Conservation (phyloP, 2,888 invertebrate species). For the Petrolisthes cinctipes region DNA sequence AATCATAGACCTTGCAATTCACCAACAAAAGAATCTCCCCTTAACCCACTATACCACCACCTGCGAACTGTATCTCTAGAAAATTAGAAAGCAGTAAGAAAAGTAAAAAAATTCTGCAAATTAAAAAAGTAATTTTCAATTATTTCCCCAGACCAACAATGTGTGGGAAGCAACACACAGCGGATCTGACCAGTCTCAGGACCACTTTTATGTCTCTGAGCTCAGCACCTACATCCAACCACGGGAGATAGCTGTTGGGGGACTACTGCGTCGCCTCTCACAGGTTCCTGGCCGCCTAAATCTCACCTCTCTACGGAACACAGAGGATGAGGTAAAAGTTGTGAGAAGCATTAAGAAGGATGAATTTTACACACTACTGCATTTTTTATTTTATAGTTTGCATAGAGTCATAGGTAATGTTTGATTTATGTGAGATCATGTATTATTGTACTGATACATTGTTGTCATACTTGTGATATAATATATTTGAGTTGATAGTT, state of each 20-base stretch:
- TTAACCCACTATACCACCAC: no score
- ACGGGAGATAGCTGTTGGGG: slow-evolving; percentile 30
- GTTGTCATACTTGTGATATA: no score
- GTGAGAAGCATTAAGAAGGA: not conserved
- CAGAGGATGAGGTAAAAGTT: slow-evolving; percentile 35
- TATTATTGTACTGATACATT: no score
- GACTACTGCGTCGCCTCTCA: slow-evolving; percentile 49
- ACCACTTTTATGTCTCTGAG: slow-evolving; percentile 48
- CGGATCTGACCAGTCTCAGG: slow-evolving; percentile 22
- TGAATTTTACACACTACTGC: not conserved
- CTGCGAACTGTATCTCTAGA: no score
- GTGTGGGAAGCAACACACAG: slow-evolving; percentile 43
- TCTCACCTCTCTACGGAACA: slow-evolving; percentile 28
- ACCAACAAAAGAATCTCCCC: no score
- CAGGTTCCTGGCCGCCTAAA: slow-evolving; percentile 55
- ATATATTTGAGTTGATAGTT: no score
- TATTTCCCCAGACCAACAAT: slow-evolving; percentile 29
- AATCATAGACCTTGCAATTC: no score
- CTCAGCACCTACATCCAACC: slow-evolving; percentile 47
- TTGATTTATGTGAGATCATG: no score
- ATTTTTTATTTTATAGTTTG: no score
- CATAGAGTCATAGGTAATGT: no score
- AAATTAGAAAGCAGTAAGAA: no score
- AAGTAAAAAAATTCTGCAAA: no score
- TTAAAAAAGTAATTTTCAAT: not conserved